Evolutionary conservation across 2,797 vertebrate genomes (phyloP), one percentile per base, ranked within the genome.

Genomic region (Tiaroga cobitis): DNA sequence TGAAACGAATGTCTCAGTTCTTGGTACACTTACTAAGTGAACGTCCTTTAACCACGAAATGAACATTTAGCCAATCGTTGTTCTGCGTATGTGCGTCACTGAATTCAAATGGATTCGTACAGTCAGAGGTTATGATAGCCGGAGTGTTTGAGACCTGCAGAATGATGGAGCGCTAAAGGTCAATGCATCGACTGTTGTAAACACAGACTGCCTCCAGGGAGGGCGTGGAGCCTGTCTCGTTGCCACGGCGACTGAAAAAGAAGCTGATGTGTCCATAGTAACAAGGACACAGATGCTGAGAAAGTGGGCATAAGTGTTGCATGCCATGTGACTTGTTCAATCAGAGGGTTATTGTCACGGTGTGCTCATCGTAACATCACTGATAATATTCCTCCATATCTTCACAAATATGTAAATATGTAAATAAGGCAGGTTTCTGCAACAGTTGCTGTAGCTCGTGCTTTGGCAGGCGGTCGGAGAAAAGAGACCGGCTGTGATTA

Each of bases 191-290:
- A 86, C 87, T 34, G 65, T 16, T 11, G 78, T 37, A 34, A 76
- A 89, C 51, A 79, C 39, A 87, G 51, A 69, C 77, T 86, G 83
- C 85, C 81, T 90, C 76, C 82, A 80, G 61, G 81, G 65, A 80
- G 74, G 80, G 77, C 51, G 86, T 83, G 46, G 68, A 86, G 83
- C 51, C 67, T 41, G 69, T 68, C 81, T 82, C 76, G 92, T 93
- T 93, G 87, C 91, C 89, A 91, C 92, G 89, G 93, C 85, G 88
- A 93, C 91, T 86, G 83, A 89, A 84, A 46, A 89, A 90, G 90
- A 85, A 90, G 90, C 89, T 91, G 80, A 88, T 86, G 91, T 92
- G 93, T 90, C 90, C 90, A 85, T 91, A 90, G 92, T 87, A 91
- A 92, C 88, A 37, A 88, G 84, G 87, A 91, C 89, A 91, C 89